phyloP scores from a whole-genome alignment of 2,113 vertebrate species.

The human (Homo sapiens) region GRCh38 chr21:39110001-39110500 shows the following conservation, averaged over 20 bases:
- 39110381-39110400: not conserved
- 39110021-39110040: not conserved
- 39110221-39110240: accelerated
- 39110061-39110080: not conserved
- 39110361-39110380: too few species aligned
- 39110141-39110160: not conserved
- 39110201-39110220: not conserved
- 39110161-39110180: too few species aligned
- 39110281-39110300: not conserved
- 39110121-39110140: not conserved
- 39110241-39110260: not conserved
- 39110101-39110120: too few species aligned
- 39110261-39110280: not conserved
- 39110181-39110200: not conserved
- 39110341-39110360: accelerated
- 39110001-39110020: not conserved
- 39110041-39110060: not conserved
- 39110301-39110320: too few species aligned
- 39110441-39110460: too few species aligned
- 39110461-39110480: not conserved
- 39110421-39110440: not conserved
- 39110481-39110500: accelerated
- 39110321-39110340: not conserved
- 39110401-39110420: not conserved
- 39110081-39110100: too few species aligned